Evolutionary conservation across 2,113 vertebrate genomes (phyloP).

Genomic region (Ailurus styani): DNA sequence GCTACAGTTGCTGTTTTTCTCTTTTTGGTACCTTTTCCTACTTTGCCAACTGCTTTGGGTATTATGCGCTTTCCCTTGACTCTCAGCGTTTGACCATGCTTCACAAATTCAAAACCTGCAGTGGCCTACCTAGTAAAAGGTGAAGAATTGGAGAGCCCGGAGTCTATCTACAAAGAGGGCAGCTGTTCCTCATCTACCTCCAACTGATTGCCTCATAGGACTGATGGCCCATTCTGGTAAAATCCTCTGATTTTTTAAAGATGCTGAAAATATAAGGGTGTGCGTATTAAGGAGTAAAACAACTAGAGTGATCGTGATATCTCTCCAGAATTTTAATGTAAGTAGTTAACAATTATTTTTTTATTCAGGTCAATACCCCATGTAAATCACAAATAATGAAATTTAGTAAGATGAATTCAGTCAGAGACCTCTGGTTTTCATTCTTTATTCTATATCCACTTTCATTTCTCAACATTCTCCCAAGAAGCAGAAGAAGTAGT

Average conservation of each 20-base stretch:
- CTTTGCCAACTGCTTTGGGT: neutral
- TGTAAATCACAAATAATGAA: neutral
- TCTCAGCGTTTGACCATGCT: neutral
- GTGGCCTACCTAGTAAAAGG: neutral
- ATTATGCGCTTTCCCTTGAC: neutral
- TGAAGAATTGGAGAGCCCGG: neutral
- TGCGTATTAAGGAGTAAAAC: neutral
- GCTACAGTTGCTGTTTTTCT: neutral
- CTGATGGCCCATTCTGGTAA: neutral
- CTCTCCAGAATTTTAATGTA: neutral
- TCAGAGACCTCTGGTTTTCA: neutral
- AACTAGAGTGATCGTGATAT: neutral
- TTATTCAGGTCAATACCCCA: neutral
- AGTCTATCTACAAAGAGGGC: neutral
- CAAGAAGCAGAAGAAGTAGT: neutral
- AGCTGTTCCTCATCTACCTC: neutral
- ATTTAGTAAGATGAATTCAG: neutral
- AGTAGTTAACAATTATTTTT: neutral
- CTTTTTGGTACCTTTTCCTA: neutral
- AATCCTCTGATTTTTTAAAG: neutral
- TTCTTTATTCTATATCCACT: neutral
- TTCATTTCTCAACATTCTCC: neutral
- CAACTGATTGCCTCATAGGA: neutral
- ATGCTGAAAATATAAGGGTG: neutral
- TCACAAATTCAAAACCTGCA: neutral